These are phyloP conservation scores for Scelioninae gen. 2 DNA, from an alignment of 2,888 invertebrate genomes.

Conservation along the genomic window DNA sequence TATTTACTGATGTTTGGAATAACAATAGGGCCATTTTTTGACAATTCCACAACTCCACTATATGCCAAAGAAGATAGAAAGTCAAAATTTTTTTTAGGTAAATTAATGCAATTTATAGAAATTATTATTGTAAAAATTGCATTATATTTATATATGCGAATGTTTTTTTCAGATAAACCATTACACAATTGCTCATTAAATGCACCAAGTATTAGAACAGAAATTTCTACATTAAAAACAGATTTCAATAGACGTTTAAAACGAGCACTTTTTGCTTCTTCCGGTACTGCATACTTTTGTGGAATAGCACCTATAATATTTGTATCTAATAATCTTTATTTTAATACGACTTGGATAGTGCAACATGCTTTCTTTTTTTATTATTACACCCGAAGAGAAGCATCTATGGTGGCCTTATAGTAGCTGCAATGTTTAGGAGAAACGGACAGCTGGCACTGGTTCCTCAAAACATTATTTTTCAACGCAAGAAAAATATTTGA, in stretches of 20 bases:
- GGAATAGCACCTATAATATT: constrained; percentile 73
- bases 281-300: constrained; percentile 71
- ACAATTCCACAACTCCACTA: constrained; percentile 76
- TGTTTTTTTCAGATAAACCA: constrained; percentile 77
- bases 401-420: no score
- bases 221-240: constrained; percentile 88
- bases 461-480: no score
- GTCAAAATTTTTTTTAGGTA: constrained; percentile 71
- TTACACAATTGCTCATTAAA: constrained; percentile 87
- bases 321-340: constrained; percentile 79
- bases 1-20: constrained; percentile 90
- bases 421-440: no score
- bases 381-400: no score
- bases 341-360: constrained; percentile 88
- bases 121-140: no score
- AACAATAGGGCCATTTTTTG: constrained; percentile 86
- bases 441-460: no score
- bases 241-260: constrained; percentile 94
- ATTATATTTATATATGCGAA: no score
- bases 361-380: constrained; percentile 90
- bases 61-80: constrained; percentile 73
- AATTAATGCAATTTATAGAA: no score
- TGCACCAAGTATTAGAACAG: constrained; percentile 84
- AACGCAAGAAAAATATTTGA: no score
- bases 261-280: constrained; percentile 81